These are phyloP conservation scores for Philereme transversata DNA, from an alignment of 2,888 invertebrate genomes.

Conservation along the genomic window DNA sequence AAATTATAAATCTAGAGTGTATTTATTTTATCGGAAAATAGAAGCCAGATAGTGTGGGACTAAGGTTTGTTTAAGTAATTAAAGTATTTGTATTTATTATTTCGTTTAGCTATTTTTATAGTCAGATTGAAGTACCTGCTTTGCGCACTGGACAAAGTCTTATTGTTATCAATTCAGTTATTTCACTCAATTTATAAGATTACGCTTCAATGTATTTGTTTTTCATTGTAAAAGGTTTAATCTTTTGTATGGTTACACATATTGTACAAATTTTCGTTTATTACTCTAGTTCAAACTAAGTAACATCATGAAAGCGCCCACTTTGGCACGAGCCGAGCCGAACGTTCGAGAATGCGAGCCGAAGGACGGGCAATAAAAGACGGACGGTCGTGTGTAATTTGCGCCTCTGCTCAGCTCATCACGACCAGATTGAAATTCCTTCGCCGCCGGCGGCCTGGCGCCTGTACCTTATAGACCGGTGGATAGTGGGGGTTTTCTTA, in stretches of 20 bases:
- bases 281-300: neutral
- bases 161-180: too few relatives aligned
- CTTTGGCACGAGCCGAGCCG: slow-evolving; percentile 18
- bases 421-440: slow-evolving; percentile 80
- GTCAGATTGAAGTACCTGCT: too few relatives aligned
- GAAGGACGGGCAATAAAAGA: slow-evolving; percentile 53
- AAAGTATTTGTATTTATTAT: too few relatives aligned
- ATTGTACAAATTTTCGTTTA: too few relatives aligned
- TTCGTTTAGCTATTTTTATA: too few relatives aligned
- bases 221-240: too few relatives aligned
- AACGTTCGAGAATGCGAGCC: slow-evolving; percentile 41
- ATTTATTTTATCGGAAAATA: neutral
- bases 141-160: too few relatives aligned
- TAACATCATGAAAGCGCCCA: slow-evolving; percentile 8
- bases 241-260: too few relatives aligned
- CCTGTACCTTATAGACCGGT: slow-evolving; percentile 40
- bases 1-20: neutral
- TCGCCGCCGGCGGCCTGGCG: slow-evolving; percentile 68
- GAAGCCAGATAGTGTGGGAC: neutral
- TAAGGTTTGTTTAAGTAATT: neutral
- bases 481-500: neutral
- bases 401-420: slow-evolving; percentile 73
- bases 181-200: too few relatives aligned
- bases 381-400: slow-evolving; percentile 69
- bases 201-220: too few relatives aligned